Evolutionary conservation across 2,113 vertebrate genomes (phyloP).

Genomic region (Cyrtonyx montezumae): DNA sequence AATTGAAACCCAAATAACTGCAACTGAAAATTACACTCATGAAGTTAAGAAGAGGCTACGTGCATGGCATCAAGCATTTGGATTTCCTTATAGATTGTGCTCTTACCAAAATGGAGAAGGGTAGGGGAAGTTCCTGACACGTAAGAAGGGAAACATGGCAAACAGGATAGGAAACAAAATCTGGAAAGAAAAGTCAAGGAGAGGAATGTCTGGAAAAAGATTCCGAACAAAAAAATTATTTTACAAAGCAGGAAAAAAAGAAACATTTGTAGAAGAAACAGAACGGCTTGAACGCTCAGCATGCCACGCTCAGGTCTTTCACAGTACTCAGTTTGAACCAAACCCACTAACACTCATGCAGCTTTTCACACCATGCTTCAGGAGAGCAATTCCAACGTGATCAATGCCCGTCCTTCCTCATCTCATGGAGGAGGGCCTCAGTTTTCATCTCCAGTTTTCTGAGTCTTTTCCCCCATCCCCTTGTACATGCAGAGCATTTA

Average conservation of each 20-base stretch:
- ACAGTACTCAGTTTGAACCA: not conserved
- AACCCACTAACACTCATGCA: not conserved
- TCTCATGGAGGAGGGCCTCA: not conserved
- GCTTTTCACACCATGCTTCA: not conserved
- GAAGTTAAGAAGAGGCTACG: conserved; percentile 56
- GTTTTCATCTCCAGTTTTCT: not conserved
- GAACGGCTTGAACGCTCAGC: conserved; percentile 65
- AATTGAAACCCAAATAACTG: conserved; percentile 70
- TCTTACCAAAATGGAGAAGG: conserved; percentile 89
- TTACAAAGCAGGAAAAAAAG: conserved; percentile 82
- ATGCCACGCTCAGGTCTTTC: conserved; percentile 17
- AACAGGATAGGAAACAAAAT: conserved; percentile 91
- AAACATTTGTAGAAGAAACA: conserved; percentile 79
- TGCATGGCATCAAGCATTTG: conserved; percentile 74
- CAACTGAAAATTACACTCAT: conserved; percentile 43
- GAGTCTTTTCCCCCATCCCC: not conserved
- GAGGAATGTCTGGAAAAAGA: conserved; percentile 87
- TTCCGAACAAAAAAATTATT: conserved; percentile 81
- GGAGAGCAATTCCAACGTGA: not conserved
- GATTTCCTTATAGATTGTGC: conserved; percentile 79
- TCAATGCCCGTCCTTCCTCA: not conserved
- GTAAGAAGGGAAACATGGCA: conserved; percentile 89
- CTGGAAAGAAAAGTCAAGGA: conserved; percentile 89
- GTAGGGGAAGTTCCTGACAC: conserved; percentile 86
- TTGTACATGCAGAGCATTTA: not conserved